Base-by-base conservation (phyloP, 2,797 vertebrate genomes). In the Gymnoscopelus braueri region DNA sequence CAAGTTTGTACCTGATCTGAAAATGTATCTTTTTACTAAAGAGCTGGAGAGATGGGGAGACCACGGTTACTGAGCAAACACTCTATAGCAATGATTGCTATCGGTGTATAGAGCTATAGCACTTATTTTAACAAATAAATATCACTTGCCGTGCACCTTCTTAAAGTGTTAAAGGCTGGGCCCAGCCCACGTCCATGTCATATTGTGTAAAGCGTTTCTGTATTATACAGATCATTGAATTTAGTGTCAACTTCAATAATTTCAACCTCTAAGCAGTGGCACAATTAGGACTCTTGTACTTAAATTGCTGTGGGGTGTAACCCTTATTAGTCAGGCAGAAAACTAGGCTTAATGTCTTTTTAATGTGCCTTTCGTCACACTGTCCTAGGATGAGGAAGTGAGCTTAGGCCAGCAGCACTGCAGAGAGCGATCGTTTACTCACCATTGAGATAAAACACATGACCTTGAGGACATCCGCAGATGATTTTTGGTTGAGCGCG, bases 391-490 rank as follows among this genome's bases (percentile, higher is more conserved):
- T 23, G 5, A 49, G 8, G 50, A 61, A 15, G 58, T 69, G 24
- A 32, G 19, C 63, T 48, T 7, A 61, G 13, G 47, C 0, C 57
- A 24, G 59, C 32, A 54, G 56, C n/a, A 8, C 48, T 73, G 69
- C 67, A 70, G 65, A 58, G 71, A 72, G 59, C 24, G 29, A 47
- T 32, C 52, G 51, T 23, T 62, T 19, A 76, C 70, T 81, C 75
- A 80, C 75, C 54, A 60, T 12, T 78, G 69, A 68, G 64, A 26
- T 19, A 24, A 64, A 60, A 63, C 14, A 75, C 65, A 47, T 61
- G 48, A 72, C 60, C 44, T 84, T 79, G 62, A 74, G 59, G 71
- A n/a, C 64, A 65, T 66, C 39, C 23, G 19, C 55, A 65, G 55
- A 67, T 73, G 12, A 11, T 66, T 72, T 32, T 68, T 72, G 63